phyloP scores from a whole-genome alignment of 2,113 vertebrate species.

The Columba janthina region DNA sequence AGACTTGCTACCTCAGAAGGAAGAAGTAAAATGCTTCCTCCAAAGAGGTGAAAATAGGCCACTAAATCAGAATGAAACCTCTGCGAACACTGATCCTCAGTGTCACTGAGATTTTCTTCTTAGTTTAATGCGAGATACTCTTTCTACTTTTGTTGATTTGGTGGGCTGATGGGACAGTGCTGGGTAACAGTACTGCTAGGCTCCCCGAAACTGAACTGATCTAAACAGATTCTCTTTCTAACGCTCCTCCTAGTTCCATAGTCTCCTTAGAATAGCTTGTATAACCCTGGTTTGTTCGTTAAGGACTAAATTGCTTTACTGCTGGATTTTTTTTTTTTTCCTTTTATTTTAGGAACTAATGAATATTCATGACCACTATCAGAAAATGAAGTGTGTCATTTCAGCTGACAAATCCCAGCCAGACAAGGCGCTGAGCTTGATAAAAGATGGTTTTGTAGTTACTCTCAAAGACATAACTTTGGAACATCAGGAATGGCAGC shows the following conservation, averaged over 20 bases:
- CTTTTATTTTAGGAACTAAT: slow-evolving; percentile 82
- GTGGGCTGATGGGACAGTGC: background rate
- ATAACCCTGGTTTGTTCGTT: background rate
- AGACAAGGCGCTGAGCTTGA: slow-evolving; percentile 76
- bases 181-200: background rate
- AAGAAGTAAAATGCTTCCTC: background rate
- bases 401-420: slow-evolving; percentile 64
- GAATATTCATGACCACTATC: slow-evolving; percentile 89
- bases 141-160: background rate
- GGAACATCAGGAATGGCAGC: slow-evolving; percentile 86
- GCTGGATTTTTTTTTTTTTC: background rate
- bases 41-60: background rate
- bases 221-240: background rate
- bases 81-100: background rate
- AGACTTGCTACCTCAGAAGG: background rate
- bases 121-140: background rate
- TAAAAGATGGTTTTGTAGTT: slow-evolving; percentile 81
- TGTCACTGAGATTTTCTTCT: background rate
- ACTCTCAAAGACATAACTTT: slow-evolving; percentile 77
- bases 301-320: background rate
- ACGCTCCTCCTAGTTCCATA: background rate
- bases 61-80: background rate
- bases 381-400: slow-evolving; percentile 83
- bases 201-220: background rate
- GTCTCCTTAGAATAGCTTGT: background rate